Base-by-base conservation (phyloP, 92 coral and sea anemone species). In the Phenganax subtilis region DNA sequence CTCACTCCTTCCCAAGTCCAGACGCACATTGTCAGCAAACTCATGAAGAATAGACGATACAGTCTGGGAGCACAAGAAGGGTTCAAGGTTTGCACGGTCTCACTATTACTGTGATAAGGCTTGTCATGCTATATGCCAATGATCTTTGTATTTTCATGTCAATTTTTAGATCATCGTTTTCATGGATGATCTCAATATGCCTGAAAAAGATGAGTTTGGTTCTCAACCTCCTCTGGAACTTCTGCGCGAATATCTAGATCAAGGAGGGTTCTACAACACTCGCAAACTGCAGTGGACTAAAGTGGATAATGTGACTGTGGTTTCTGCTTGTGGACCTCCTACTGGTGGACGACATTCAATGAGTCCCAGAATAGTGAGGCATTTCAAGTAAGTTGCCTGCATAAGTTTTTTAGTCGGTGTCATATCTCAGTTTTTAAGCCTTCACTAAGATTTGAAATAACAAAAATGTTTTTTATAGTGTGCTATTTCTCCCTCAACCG, bases 171-270 rank as follows among this genome's bases (percentile, higher is more conserved):
- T 87, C 6, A 25, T 92, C 27, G 78, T 90, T 57, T 94, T 94
- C 69, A 88, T 94, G 79, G 98, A 94, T 80, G 98, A 94, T 85
- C 91, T 94, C 66, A 94, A 94, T 87, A 92, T 94, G 97, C 98
- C 98, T 51, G 96, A 92, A 67, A 97, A 96, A 3, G 98, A 94
- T 76, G 87, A 87, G 52, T 94, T 88, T 82, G 87, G 89, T 37
- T 84, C 97, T 58, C 98, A 94, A 72, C 92, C 98, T 57, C 97
- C 98, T 53, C 87, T 94, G 78, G 98, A 94, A 62, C 82, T 94
- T 77, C 82, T 92, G 27, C 97, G 98, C 68, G 92, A 94, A 87
- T 77, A 92, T 80, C 81, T 94, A 67, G 98, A 94, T 77, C 85
- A 88, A 5, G 93, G 94, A 67, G 98, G 98, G 16, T 94, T 94